These are phyloP conservation scores for Meteorus cinctellus DNA, from an alignment of 2,888 invertebrate genomes.

Conservation along the genomic window DNA sequence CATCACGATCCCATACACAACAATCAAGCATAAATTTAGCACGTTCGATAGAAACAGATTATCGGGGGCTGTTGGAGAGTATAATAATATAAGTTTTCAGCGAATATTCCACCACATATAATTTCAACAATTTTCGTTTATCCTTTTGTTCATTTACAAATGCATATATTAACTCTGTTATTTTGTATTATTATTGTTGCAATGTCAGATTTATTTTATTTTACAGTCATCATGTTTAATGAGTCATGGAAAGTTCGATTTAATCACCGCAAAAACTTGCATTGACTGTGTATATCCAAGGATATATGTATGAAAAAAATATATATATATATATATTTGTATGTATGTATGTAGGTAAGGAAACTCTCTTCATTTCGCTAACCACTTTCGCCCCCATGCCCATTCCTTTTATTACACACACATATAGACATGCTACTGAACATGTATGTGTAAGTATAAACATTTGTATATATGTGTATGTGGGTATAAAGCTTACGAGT, in stretches of 20 bases:
- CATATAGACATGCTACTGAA: background rate
- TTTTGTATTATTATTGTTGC: background rate
- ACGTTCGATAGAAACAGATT: conserved; percentile 51
- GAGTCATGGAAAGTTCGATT: background rate
- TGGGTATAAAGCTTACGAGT: conserved; percentile 64
- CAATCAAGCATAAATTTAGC: conserved; percentile 47
- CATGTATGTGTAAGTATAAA: background rate
- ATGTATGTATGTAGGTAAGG: background rate
- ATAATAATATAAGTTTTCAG: conserved; percentile 40
- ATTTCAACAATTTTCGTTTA: conserved; percentile 33
- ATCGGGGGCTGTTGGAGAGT: conserved; percentile 36
- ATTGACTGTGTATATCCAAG: background rate
- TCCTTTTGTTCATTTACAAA: conserved; percentile 17
- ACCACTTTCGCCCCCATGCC: background rate
- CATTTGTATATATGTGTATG: background rate
- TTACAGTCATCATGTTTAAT: conserved; percentile 1
- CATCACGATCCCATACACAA: conserved; percentile 7
- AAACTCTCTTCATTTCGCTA: conserved; percentile 23
- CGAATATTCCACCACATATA: conserved; percentile 32
- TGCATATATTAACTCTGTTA: conserved; percentile 9
- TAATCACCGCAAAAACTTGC: background rate
- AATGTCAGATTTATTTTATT: background rate
- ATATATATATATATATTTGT: background rate
- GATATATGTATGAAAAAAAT: background rate
- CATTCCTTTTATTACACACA: background rate